Evolutionary conservation across 2,888 invertebrate species (phyloP), one percentile per base, ranked within the genome.

Genomic region (Dolichomitus sp.): DNA sequence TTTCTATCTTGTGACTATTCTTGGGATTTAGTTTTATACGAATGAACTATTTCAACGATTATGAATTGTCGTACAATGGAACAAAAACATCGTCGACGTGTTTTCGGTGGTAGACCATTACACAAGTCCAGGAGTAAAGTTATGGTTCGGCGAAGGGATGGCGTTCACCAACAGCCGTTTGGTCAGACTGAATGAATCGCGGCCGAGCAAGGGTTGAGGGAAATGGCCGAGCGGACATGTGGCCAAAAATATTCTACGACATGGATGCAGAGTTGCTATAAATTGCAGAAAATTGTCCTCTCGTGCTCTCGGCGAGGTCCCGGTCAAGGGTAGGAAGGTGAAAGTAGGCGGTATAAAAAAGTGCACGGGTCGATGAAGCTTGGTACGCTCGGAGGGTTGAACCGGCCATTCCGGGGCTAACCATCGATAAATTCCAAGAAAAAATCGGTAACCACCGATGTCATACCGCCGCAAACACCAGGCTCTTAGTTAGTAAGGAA

Each of bases 221-320:
- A 87, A 87, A 87, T 85, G 84, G 81, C 80, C 78, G 84, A 86
- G 84, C 87, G 88, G 88, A 88, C 91, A 91, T 90, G 89, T 85
- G 88, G 77, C 88, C 89, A 87, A 90, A 92, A 91, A 92, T 91
- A 91, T 91, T 91, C 90, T 88, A 87, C 88, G 88, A 89, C 88
- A 85, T 79, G 86, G 88, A 87, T 86, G 89, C 89, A 88, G 90
- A 88, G 90, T 90, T 88, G 89, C 89, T 91, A 91, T 91, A 92
- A 92, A 92, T 91, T 89, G 90, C 86, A 82, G 33, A 50, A 61
- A 72, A 81, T 85, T 86, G 86, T 87, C 86, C 87, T 85, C 87
- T 85, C 86, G 85, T 75, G 54, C 79, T 84, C 66, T 59, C 78
- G 78, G 76, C 70, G 42, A 61, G 45, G 48, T 59, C 63, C 45